phyloP scores from a whole-genome alignment of 30 jellyfish, hydroid and myxozoan genomes.

The Mastigias papua region DNA sequence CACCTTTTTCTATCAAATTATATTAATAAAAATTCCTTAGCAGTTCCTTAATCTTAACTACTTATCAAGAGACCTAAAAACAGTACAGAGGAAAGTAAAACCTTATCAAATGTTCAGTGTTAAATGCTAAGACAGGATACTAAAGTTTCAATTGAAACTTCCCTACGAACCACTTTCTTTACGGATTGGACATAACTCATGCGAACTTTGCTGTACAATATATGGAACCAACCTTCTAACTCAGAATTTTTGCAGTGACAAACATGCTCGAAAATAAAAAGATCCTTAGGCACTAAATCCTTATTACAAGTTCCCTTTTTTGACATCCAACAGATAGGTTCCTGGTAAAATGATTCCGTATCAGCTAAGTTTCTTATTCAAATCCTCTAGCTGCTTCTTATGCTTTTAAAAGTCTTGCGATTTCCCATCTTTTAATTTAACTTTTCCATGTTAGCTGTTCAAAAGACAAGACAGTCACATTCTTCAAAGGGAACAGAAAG shows the following conservation, averaged over 20 bases:
- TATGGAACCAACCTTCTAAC: too few species aligned
- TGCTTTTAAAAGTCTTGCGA: not conserved
- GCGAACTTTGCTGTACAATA: too few species aligned
- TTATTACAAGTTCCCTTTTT: not conserved
- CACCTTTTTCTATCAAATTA: too few species aligned
- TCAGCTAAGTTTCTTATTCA: not conserved
- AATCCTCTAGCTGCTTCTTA: not conserved
- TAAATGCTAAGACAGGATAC: too few species aligned
- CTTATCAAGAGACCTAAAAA: too few species aligned
- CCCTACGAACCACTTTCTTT: too few species aligned
- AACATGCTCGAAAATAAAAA: not conserved
- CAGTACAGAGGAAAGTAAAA: too few species aligned
- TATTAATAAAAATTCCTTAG: too few species aligned
- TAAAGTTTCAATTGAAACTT: too few species aligned
- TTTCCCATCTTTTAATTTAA: not conserved
- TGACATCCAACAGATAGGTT: not conserved
- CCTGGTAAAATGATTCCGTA: not conserved
- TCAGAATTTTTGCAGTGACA: not conserved
- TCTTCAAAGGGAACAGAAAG: constrained; percentile 6
- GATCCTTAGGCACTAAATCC: not conserved
- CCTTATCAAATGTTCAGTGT: too few species aligned
- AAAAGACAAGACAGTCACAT: constrained; percentile 42
- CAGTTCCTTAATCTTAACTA: too few species aligned
- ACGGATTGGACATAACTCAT: too few species aligned
- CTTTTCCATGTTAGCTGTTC: constrained; percentile 26